Base-by-base conservation (phyloP, 2,113 vertebrate species). In the Diadophis punctatus region DNA sequence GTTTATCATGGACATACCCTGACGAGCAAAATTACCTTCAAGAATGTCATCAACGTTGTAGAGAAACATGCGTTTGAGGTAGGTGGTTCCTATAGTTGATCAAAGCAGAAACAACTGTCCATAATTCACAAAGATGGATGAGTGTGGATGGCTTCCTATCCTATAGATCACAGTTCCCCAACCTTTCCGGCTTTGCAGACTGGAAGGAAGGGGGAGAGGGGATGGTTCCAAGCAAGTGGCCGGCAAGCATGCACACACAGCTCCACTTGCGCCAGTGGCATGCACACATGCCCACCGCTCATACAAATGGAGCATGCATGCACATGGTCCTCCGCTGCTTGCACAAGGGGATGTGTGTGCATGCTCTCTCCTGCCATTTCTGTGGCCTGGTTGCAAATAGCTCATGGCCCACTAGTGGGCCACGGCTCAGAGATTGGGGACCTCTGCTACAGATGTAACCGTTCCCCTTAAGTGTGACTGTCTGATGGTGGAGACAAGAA, bases 1-100 rank as follows among this genome's bases (percentile, higher is more conserved):
- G 98, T 99, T 0, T 99, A 98, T 92, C 99, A 99, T 0, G 98
- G 98, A 2, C 97, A 98, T 94, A 99, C 99, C 8, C 95, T 99
- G 52, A 99, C 98, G 0, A 98, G 97, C 95, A 99, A 98, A 96
- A 98, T 99, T 89, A 92, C 97, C 0, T 99, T 99, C 94, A 97
- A 89, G 94, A 98, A 98, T 25, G 98, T 99, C 27, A 97, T 99
- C 89, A 58, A 94, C 39, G 98, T 98, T 1, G 96, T 99, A 89
- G 94, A 97, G 12, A 97, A 98, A 53, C 98, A 99, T 46, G 98
- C 98, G 16, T 99, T 99, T 91, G 56, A 96, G 98, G 99, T 99
- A 98, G 0, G 87, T 88, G 46, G 97, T 96, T 39, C 0, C 22
- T 53, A 5, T 22, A 11, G 34, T 25, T 58, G 49, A 34, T 9